Conservation (phyloP, 2,888 invertebrate genomes). For the Lasius platythorax region DNA sequence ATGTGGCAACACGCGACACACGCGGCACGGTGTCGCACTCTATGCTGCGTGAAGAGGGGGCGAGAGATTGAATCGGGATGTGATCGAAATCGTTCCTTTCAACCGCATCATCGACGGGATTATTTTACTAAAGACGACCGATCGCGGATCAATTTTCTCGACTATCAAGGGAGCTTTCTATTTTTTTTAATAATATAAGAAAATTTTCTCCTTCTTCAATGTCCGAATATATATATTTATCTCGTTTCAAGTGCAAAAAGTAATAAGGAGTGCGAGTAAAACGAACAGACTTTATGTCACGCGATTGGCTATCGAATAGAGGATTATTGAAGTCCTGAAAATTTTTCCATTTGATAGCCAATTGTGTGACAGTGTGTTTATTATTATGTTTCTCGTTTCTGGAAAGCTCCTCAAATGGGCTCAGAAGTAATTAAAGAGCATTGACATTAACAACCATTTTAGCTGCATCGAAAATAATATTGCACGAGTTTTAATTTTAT, state of each 20-base stretch:
- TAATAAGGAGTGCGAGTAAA: too few species aligned
- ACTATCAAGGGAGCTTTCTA: too few species aligned
- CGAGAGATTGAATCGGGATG: neutral
- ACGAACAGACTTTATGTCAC: too few species aligned
- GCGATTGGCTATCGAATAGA: too few species aligned
- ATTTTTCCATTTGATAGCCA: neutral
- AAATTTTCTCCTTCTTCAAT: too few species aligned
- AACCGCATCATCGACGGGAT: neutral
- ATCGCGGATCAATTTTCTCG: too few species aligned
- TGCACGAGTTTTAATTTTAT: neutral
- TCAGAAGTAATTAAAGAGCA: neutral
- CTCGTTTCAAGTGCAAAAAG: too few species aligned
- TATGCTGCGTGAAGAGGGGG: slow-evolving; percentile 35
- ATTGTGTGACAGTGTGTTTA: neutral
- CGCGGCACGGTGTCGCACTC: slow-evolving; percentile 68
- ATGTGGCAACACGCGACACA: slow-evolving; percentile 85
- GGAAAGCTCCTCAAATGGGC: neutral
- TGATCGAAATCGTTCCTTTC: neutral
- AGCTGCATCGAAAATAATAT: neutral
- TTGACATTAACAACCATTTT: neutral
- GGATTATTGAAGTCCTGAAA: neutral
- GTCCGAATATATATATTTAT: too few species aligned
- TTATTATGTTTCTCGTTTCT: neutral
- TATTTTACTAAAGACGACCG: too few species aligned
- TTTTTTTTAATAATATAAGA: too few species aligned